phyloP scores from a whole-genome alignment of 2,797 vertebrate genomes.

The Rhincodon typus region DNA sequence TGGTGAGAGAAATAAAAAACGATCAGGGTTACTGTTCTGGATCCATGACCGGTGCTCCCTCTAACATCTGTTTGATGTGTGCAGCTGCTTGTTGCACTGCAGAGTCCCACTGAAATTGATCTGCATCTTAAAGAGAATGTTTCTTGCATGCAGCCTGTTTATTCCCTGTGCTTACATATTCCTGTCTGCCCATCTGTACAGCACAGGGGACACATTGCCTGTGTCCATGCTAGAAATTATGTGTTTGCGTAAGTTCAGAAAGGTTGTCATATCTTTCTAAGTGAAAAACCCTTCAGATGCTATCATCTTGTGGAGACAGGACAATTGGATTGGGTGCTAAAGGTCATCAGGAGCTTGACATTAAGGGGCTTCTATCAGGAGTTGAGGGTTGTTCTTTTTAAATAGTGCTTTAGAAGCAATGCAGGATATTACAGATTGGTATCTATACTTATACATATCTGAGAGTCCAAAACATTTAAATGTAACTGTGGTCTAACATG shows the following conservation, averaged over 20 bases:
- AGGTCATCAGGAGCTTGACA: neutral
- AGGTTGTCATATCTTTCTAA: neutral
- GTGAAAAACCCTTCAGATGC: neutral
- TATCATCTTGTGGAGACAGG: neutral
- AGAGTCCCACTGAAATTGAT: neutral
- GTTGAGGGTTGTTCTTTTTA: neutral
- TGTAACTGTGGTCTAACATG: neutral
- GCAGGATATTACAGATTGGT: neutral
- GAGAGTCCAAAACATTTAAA: neutral
- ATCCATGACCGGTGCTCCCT: neutral
- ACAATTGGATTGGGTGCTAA: neutral
- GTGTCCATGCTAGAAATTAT: neutral
- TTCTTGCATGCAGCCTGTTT: neutral
- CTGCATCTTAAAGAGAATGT: neutral
- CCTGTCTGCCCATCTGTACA: too few species aligned
- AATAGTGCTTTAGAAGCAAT: neutral
- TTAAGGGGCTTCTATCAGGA: neutral
- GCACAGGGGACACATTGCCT: neutral
- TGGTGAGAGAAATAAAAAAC: neutral
- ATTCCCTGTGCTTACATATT: neutral
- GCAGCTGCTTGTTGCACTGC: neutral
- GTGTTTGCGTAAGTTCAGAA: neutral
- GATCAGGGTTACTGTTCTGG: neutral
- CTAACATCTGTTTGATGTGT: neutral
- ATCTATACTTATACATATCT: neutral